Conservation (phyloP, 2,113 vertebrate species). For the Romanogobio albipinnatus region DNA sequence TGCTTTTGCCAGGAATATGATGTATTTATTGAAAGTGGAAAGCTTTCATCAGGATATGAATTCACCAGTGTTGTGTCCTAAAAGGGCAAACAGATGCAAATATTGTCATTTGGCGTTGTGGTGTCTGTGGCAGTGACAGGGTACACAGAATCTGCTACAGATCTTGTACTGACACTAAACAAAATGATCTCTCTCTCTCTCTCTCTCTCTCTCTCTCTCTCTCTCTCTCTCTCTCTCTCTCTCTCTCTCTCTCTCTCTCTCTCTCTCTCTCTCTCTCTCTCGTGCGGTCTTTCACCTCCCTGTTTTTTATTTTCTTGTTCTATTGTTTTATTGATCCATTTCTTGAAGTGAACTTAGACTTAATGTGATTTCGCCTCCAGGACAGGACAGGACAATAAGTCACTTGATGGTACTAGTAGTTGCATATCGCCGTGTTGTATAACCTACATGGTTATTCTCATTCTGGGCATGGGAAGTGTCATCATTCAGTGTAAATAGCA, state of each 20-base stretch:
- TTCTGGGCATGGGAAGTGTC: constrained; percentile 14
- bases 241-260: constrained; percentile 19
- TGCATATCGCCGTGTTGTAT: not conserved
- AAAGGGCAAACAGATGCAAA: constrained; percentile 31
- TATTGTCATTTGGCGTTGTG: constrained; percentile 21
- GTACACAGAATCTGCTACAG: not conserved
- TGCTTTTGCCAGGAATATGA: constrained; percentile 3
- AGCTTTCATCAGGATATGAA: constrained; percentile 21
- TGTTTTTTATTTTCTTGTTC: not conserved
- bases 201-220: constrained; percentile 27
- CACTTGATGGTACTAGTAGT: constrained; percentile 34
- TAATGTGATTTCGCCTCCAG: constrained; percentile 54
- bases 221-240: constrained; percentile 29
- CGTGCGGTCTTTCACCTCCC: not conserved
- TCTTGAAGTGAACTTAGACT: constrained; percentile 49
- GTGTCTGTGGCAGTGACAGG: not conserved
- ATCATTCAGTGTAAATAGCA: constrained; percentile 18
- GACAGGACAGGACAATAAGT: constrained; percentile 48
- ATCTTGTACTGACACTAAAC: constrained; percentile 22
- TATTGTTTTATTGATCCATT: constrained; percentile 45
- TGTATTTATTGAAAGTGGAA: constrained; percentile 21
- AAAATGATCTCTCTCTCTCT: constrained; percentile 41
- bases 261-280: constrained; percentile 24
- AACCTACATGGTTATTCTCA: constrained; percentile 13
- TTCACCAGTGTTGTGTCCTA: constrained; percentile 7